Base-by-base conservation (phyloP, 2,797 vertebrate genomes). In the Hyperoplus lanceolatus region DNA sequence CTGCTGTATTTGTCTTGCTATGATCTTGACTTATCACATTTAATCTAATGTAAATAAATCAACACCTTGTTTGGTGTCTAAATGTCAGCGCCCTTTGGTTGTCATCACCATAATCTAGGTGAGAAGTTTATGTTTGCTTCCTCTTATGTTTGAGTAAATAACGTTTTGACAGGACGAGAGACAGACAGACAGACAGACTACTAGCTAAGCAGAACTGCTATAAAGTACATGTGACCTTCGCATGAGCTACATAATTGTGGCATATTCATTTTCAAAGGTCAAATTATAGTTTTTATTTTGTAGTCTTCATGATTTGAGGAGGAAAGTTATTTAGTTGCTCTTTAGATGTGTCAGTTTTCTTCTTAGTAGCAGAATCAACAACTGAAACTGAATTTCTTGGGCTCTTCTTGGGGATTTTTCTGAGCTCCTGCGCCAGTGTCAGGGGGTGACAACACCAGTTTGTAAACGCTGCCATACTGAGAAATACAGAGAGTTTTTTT, bases 111-210 rank as follows among this genome's bases (percentile, higher is more conserved):
- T 70, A 38, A 77, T 50, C 46, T 43, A 21, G 15, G 43, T 68
- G 55, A 73, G 49, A 50, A 45, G 43, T 45, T 45, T 43, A 43
- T 67, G 69, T 79, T 81, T 73, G 15, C 56, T 79, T 50, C 43
- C 12, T 76, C 65, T 70, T 84, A 81, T 81, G 74, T 79, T 4
- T 8, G 49, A 55, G 56, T 45, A 55, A 74, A 74, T 75, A 75
- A 55, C 69, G 54, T 46, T 0, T 3, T 56, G 63, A 53, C 64
- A 36, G 38, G 64, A 75, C 1, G 13, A 0, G 15, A 41, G 51
- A 29, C 29, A 29, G 29, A 29, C 29, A 29, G 29, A 29, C 29
- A 29, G 29, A 29, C 29, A 29, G 29, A 29, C 29, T 29, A 29
- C 29, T 29, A 29, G 29, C 29, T 29, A 29, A 4, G 13, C 15